Evolutionary conservation across 1,140 invertebrate genomes (phyloP), one percentile per base, ranked within the genome.

Genomic region (Rhagoletis zephyria): DNA sequence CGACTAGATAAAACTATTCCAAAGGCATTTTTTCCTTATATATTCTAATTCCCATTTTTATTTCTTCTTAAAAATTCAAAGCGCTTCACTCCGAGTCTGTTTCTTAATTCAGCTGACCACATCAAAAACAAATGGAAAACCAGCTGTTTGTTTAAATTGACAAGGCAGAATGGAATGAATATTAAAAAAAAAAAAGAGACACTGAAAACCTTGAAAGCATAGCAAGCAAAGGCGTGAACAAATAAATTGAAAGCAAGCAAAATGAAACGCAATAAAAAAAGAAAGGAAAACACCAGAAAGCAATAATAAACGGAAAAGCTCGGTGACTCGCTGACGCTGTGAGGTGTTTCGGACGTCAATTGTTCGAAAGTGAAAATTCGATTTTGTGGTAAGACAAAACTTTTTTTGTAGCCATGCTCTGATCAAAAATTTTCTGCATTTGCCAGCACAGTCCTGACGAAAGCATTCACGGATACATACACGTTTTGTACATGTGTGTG

Each of bases 341-440:
- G 63, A 88, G 88, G 89, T 89, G 89, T 89, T 88, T 88, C 88
- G 85, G 87, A 90, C 91, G 89, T 89, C 90, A 92, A 92, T 92
- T 92, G 91, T 91, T 91, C 90, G 91, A 91, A 90, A 92, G 91
- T 92, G 91, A 91, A 91, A 92, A 92, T 92, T 91, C 91, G 90
- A 92, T 92, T 92, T 92, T 92, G 91, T 89, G 91, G 91, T 86
- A 90, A 89, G 86, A 89, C 87, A 19, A 56, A 77, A 40, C n/a
- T 87, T 87, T 74, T 64, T 74, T 87, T 87, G 9, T 30, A 40
- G 51, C n/a, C 48, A 5, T 12, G 2, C 61, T 63, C n/a, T 63
- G 61, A 63, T 63, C 12, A 63, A 63, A 63, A n/a, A 63, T 7
- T 14, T 63, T 4, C 61, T 14, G 61, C 5, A 7, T 56, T 56